A percentile compares a stretch with the other conserved stretches of the same genome.
These are phyloP conservation scores for Pipistrellus kuhlii DNA, from an alignment of 2,797 vertebrate species.

Conservation along the genomic window DNA sequence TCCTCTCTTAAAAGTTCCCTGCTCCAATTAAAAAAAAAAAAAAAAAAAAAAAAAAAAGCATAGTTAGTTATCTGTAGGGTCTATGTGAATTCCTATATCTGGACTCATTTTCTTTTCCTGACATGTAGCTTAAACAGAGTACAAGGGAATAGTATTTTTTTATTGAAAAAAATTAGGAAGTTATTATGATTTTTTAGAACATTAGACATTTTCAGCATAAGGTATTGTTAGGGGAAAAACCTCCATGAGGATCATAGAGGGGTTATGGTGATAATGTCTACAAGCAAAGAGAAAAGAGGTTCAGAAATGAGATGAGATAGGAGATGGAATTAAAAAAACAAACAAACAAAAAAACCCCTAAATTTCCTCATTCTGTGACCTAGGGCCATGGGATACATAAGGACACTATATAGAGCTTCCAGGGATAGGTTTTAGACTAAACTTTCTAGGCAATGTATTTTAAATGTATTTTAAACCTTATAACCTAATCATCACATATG, in stretches of 20 bases:
- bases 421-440: not conserved
- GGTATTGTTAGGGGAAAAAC: not conserved
- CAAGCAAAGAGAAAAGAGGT: not conserved
- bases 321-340: not conserved
- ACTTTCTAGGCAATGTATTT: not conserved
- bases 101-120: slow-evolving; percentile 17
- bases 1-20: slow-evolving; percentile 11
- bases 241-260: not conserved
- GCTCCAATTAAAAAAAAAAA: not conserved
- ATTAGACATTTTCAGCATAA: not conserved
- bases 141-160: not conserved
- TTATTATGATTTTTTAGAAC: not conserved
- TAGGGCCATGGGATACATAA: no score
- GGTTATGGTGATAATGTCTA: not conserved
- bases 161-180: not conserved
- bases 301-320: not conserved
- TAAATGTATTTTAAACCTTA: not conserved
- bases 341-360: not conserved
- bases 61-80: not conserved
- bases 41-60: no score
- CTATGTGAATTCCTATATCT: not conserved
- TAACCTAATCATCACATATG: not conserved
- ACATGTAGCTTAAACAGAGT: not conserved
- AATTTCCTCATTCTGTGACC: not conserved
- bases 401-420: not conserved